These are phyloP conservation scores for Epinephelus malabaricus DNA, from an alignment of 2,797 vertebrate species.

Conservation along the genomic window DNA sequence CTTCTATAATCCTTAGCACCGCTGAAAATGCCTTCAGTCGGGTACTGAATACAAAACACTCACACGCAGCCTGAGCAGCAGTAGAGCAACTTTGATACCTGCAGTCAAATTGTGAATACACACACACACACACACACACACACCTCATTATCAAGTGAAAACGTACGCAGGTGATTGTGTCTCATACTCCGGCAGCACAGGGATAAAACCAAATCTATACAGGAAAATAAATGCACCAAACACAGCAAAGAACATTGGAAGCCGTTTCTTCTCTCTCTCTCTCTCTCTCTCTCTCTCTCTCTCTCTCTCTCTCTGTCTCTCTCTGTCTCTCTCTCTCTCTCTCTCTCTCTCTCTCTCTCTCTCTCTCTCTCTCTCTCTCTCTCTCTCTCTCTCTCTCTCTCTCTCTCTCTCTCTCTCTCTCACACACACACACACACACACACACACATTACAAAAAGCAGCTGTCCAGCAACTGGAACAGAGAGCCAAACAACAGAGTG, in stretches of 20 bases:
- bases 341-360: neutral
- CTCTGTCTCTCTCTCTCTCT: neutral
- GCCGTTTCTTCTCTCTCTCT: neutral
- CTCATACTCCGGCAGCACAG: neutral
- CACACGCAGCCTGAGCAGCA: slow-evolving; percentile 17
- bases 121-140: neutral
- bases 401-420: neutral
- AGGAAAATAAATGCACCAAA: neutral
- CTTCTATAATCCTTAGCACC: slow-evolving; percentile 66
- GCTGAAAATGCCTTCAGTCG: slow-evolving; percentile 65
- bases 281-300: neutral
- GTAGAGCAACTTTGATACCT: slow-evolving; percentile 36
- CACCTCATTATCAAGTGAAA: slow-evolving; percentile 13
- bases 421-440: neutral
- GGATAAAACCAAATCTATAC: neutral
- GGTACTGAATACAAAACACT: slow-evolving; percentile 64
- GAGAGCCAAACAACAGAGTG: slow-evolving; percentile 32
- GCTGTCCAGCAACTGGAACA: slow-evolving; percentile 35
- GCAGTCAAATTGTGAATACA: slow-evolving; percentile 32
- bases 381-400: neutral
- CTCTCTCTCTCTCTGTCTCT: no score
- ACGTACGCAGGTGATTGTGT: slow-evolving; percentile 3
- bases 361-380: neutral
- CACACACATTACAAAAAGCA: slow-evolving; percentile 29
- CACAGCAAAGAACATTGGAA: neutral